Conservation (phyloP, 2,888 invertebrate genomes). For the Melinaea menophilus region DNA sequence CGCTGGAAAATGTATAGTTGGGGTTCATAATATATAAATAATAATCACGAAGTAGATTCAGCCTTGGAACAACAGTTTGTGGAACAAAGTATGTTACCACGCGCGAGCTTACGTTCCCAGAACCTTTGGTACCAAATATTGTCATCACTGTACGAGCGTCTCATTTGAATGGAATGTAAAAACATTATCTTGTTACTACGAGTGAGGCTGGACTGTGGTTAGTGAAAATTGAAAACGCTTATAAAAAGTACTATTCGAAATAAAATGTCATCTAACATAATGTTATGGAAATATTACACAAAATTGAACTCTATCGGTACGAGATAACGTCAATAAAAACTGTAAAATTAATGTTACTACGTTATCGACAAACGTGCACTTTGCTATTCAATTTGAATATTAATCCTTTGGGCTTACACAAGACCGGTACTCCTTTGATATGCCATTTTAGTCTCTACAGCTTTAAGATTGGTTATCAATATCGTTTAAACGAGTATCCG, state of each 20-base stretch:
- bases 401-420: constrained; percentile 17
- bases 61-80: too few species aligned
- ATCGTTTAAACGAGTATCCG: neutral
- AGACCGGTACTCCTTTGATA: neutral
- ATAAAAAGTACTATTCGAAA: neutral
- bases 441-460: neutral
- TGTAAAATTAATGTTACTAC: constrained; percentile 11
- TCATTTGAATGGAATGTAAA: too few species aligned
- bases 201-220: neutral
- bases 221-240: neutral
- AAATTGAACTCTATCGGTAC: neutral
- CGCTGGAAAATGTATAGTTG: too few species aligned
- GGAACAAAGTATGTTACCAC: too few species aligned
- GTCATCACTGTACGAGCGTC: too few species aligned
- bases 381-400: constrained; percentile 20
- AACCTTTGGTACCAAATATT: too few species aligned
- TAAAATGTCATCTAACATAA: neutral
- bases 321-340: neutral
- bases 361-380: constrained; percentile 16
- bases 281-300: neutral
- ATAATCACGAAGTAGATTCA: too few species aligned
- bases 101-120: too few species aligned
- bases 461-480: neutral
- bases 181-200: too few species aligned
- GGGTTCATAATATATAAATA: too few species aligned